Percentiles rank a stretch among this genome's conserved stretches.
phyloP scores from a whole-genome alignment of 2,888 invertebrate species.

The Silvanus unidentatus region DNA sequence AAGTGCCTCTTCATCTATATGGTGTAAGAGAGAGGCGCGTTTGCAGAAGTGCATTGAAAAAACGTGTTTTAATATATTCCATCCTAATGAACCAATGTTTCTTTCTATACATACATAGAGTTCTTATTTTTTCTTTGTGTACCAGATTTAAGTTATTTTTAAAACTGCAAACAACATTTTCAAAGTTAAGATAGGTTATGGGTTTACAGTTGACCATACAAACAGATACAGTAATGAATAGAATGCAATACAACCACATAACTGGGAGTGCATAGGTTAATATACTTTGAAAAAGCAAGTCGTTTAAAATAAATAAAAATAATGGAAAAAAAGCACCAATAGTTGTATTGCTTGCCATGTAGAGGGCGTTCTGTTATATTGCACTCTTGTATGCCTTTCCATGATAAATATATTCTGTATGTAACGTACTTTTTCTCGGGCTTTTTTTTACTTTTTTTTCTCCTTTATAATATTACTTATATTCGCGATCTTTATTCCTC shows the following conservation, averaged over 20 bases:
- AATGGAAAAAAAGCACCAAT: constrained; percentile 24
- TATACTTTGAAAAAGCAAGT: constrained; percentile 47
- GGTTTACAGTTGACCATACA: constrained; percentile 35
- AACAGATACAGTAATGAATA: constrained; percentile 17
- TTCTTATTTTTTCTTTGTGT: constrained; percentile 14
- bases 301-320: constrained; percentile 44
- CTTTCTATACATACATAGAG: not conserved
- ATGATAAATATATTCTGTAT: too few relatives aligned
- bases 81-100: too few relatives aligned
- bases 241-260: constrained; percentile 17
- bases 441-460: too few relatives aligned
- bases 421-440: too few relatives aligned
- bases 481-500: too few relatives aligned
- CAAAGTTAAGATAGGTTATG: constrained; percentile 47
- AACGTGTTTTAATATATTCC: too few relatives aligned
- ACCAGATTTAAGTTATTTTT: constrained; percentile 44
- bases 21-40: too few relatives aligned
- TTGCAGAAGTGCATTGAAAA: too few relatives aligned
- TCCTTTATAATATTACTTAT: too few relatives aligned
- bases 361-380: constrained; percentile 31
- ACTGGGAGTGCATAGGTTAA: constrained; percentile 40
- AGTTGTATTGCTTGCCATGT: constrained; percentile 33
- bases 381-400: too few relatives aligned
- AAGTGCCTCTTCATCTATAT: too few relatives aligned
- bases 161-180: constrained; percentile 45